Base-by-base conservation (phyloP, 2,797 vertebrate genomes). In the Sebastolobus altivelis region DNA sequence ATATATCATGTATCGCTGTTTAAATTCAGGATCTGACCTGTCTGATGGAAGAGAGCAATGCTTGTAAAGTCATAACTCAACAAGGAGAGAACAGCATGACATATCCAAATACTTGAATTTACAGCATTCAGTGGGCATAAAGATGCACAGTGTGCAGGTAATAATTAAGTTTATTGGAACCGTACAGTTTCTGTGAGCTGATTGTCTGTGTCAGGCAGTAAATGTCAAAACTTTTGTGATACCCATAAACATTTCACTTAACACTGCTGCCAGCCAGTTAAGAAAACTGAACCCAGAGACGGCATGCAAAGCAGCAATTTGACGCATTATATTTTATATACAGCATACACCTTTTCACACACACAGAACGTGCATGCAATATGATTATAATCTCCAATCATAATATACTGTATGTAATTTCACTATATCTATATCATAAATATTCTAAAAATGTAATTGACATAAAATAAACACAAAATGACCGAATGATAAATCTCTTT, bases 211-310 rank as follows among this genome's bases (percentile, higher is more conserved):
- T 69, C 75, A 71, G 43, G 62, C 61, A 54, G 43, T 89, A 92
- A 90, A 93, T 87, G 89, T 88, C 86, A 86, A 80, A 83, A 68
- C 20, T 29, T 88, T 75, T 76, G 73, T 77, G 75, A 88, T 38
- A 55, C 82, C 80, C 88, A 66, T 93, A 88, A 92, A 93, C 43
- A 55, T 85, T 82, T 90, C 73, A 88, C 74, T 75, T 77, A 62
- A 46, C 66, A 46, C 66, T 54, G 72, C 75, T 75, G 67, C 63
- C 20, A 73, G 74, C 67, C 31, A 72, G 55, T 75, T 22, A 20
- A 67, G 58, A 62, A 16, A 79, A 75, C 29, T 37, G n/a, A 85
- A 65, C 31, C 43, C n/a, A 33, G 69, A 72, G 46, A 83, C 58
- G 49, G 31, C 35, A 70, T 38, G 6, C 13, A 14, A 66, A 68